These are phyloP conservation scores for Temnothorax nylanderi DNA, from an alignment of 1,140 invertebrate genomes.

Conservation along the genomic window DNA sequence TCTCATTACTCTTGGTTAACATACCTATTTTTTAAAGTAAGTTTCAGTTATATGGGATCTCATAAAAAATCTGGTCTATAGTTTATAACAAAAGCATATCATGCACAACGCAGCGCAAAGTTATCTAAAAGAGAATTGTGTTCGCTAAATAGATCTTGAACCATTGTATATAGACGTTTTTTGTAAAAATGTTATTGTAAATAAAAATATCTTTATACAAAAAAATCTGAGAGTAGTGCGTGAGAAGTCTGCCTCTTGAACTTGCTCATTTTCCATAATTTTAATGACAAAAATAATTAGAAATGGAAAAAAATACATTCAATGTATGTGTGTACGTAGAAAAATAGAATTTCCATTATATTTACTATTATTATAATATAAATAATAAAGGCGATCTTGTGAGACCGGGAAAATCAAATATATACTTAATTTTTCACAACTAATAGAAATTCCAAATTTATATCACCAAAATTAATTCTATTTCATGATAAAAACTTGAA, in stretches of 20 bases:
- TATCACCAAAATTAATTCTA: not conserved
- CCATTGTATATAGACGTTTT: not conserved
- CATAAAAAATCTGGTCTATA: not conserved
- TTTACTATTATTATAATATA: not conserved
- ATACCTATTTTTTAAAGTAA: not conserved
- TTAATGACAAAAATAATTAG: too few relatives aligned
- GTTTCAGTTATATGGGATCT: not conserved
- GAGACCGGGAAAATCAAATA: not conserved
- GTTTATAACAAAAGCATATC: not conserved
- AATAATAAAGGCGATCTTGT: too few relatives aligned
- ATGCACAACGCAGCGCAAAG: too few relatives aligned
- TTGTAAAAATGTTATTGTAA: constrained; percentile 2
- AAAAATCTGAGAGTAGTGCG: not conserved
- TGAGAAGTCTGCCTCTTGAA: not conserved
- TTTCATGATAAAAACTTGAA: not conserved
- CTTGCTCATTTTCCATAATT: not conserved
- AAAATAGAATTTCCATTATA: not conserved
- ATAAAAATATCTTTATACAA: not conserved
- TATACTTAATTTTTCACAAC: not conserved
- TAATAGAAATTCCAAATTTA: not conserved
- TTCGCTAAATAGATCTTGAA: not conserved
- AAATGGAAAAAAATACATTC: not conserved
- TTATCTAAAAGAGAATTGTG: not conserved
- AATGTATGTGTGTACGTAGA: not conserved
- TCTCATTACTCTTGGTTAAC: not conserved